A percentile compares a stretch with the other conserved stretches of the same genome.
These are phyloP conservation scores for Ecliptopera silaceata DNA, from an alignment of 2,888 invertebrate genomes.

Conservation along the genomic window DNA sequence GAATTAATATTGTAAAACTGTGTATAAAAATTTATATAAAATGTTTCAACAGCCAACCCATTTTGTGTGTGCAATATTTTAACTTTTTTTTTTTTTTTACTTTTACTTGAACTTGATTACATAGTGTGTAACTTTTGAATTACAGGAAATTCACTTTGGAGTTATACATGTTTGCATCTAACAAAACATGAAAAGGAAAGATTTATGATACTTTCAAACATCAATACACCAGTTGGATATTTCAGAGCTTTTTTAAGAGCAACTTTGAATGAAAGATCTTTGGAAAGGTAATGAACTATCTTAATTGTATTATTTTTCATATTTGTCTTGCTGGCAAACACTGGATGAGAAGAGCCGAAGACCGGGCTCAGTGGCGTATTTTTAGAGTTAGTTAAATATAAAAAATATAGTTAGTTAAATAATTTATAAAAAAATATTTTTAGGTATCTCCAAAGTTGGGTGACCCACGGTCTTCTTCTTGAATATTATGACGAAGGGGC, in stretches of 20 bases:
- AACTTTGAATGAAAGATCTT: slow-evolving; percentile 94
- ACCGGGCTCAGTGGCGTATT: no score
- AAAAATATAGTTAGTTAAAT: no score
- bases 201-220: slow-evolving; percentile 85
- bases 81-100: no score
- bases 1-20: not conserved
- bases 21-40: no score
- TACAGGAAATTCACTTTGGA: slow-evolving; percentile 87
- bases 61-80: no score
- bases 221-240: slow-evolving; percentile 86
- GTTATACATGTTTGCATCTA: slow-evolving; percentile 89
- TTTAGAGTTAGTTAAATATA: no score
- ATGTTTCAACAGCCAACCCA: no score
- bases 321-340: no score
- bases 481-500: slow-evolving; percentile 94
- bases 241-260: slow-evolving; percentile 95
- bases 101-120: not conserved
- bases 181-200: slow-evolving; percentile 95
- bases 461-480: slow-evolving; percentile 85
- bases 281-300: slow-evolving; percentile 83
- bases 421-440: not conserved
- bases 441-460: slow-evolving; percentile 89
- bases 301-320: not conserved
- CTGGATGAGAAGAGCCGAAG: no score
- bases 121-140: not conserved